Percentiles rank a stretch among this genome's conserved stretches.
These are phyloP conservation scores for Rhopilema esculentum DNA, from an alignment of 30 jellyfish, hydroid and myxozoan species.

Conservation along the genomic window DNA sequence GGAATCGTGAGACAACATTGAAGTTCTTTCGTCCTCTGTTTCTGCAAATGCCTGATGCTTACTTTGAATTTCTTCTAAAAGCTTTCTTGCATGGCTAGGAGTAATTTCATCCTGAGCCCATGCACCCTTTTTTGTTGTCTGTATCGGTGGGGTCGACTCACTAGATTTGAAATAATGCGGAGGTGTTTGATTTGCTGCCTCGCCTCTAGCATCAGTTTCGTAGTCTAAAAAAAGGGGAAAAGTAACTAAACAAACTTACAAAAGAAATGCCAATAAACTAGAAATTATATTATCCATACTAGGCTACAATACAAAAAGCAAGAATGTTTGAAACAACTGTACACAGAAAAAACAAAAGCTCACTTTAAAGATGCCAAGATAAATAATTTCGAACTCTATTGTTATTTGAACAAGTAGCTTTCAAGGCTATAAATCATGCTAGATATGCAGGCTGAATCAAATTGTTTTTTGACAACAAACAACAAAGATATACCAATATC, in stretches of 20 bases:
- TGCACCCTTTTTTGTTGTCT: background rate
- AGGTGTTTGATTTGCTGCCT: background rate
- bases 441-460: too few species aligned
- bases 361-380: too few species aligned
- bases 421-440: too few species aligned
- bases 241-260: background rate
- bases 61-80: background rate
- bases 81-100: background rate
- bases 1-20: conserved; percentile 26
- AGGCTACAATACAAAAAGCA: too few species aligned
- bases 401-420: too few species aligned
- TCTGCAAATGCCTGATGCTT: background rate
- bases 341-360: too few species aligned
- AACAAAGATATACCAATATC: too few species aligned
- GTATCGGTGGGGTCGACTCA: background rate
- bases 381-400: too few species aligned
- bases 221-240: background rate
- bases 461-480: too few species aligned
- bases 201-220: background rate
- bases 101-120: conserved; percentile 3
- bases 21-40: conserved; percentile 14
- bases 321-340: too few species aligned
- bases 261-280: background rate
- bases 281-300: too few species aligned
- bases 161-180: background rate